Base-by-base conservation (phyloP, 2,113 vertebrate species). In the Ariopsis seemanni region DNA sequence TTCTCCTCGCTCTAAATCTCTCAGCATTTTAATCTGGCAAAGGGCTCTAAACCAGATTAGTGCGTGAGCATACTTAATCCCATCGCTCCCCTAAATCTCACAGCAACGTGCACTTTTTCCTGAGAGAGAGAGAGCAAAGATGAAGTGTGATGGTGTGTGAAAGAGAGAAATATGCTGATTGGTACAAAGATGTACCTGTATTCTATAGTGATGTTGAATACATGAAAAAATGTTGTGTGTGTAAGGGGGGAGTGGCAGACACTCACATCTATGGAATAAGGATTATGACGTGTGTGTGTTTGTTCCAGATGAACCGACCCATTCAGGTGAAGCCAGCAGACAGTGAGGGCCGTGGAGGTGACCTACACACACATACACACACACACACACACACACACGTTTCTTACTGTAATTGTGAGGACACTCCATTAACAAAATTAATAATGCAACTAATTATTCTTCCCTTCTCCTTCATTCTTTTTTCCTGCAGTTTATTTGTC, bases 321-420 rank as follows among this genome's bases (percentile, higher is more conserved):
- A 96, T 96, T 94, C 96, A 96, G 90, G 96, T 96, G 93, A 96
- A 96, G 92, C 96, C 96, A 0, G 96, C 96, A 0, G 96, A 96
- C 95, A 96, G 96, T 72, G 96, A 96, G 91, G 96, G 96, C 83
- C 94, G 96, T 94, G 96, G 96, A 94, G 96, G 96, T 96, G 95
- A 94, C 92, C 63, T 27, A 25, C 48, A 87, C 84, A 91, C 78
- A 22, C 78, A 34, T 55, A 58, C 78, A 58, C 53, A 20, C 77
- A 34, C 77, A 53, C 30, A 34, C 34, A 34, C 42, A 42, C 42
- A 42, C 42, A 42, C 42, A 42, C 42, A 42, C 42, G 42, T 42
- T 42, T 42, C 42, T 42, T 42, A n/a, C 63, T 27, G 5, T 67
- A 11, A 10, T 27, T 27, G n/a, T 27, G n/a, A 67, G 63, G 11